Evolutionary conservation across 2,113 vertebrate species (phyloP).

Genomic region (Pelmatolapia mariae): DNA sequence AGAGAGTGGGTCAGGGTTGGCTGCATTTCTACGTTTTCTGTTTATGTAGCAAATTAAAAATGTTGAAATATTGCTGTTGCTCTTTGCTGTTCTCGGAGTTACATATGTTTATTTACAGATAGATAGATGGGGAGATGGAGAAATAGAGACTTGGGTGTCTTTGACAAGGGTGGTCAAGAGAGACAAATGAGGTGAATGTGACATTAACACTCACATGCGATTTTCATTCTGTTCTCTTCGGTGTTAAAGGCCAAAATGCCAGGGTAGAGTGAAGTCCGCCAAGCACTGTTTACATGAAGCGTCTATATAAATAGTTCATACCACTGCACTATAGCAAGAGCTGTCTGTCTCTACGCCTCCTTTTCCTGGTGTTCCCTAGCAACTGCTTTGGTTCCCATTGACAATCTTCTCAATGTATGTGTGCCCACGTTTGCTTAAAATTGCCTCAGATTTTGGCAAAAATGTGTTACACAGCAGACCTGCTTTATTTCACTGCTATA

Average conservation of each 20-base stretch:
- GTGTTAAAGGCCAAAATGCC: background rate
- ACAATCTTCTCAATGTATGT: slow-evolving; percentile 33
- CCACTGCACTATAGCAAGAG: slow-evolving; percentile 1
- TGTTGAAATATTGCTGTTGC: background rate
- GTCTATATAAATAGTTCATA: background rate
- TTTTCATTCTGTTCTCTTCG: background rate
- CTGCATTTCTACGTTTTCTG: background rate
- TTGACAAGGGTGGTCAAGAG: background rate
- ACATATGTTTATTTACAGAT: background rate
- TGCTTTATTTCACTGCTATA: background rate
- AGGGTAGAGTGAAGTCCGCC: background rate
- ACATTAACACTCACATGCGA: background rate
- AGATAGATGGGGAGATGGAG: background rate
- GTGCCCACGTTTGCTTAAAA: slow-evolving; percentile 36
- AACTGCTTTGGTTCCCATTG: slow-evolving; percentile 39
- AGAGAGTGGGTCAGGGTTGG: background rate
- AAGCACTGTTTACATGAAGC: background rate
- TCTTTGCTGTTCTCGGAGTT: background rate
- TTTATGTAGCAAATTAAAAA: background rate
- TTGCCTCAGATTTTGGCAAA: slow-evolving; percentile 10
- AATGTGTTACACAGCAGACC: background rate
- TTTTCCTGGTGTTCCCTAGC: slow-evolving; percentile 56
- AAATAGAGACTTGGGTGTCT: background rate
- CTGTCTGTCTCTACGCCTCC: background rate
- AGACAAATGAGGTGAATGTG: slow-evolving; percentile 12